Base-by-base conservation (phyloP, 2,113 vertebrate species). In the Urocitellus parryii region DNA sequence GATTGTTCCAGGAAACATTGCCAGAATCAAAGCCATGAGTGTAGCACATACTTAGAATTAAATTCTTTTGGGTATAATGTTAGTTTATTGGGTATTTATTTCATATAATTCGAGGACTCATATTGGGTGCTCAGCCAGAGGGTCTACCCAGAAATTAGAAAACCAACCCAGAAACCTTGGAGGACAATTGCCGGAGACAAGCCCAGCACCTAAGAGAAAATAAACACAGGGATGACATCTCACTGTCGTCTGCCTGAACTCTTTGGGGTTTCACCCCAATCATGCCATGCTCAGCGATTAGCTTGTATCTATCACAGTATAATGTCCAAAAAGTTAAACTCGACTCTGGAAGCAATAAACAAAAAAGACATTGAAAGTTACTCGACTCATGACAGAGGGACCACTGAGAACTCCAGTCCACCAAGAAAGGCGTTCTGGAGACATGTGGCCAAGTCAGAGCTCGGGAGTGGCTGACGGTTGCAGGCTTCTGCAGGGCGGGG, bases 401-500 rank as follows among this genome's bases (percentile, higher is more conserved):
- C 22, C 8, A n/a, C 8, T 37, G 4, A 48, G 70, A 84, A 32
- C 2, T 12, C 10, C n/a, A 65, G 45, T 27, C 39, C 56, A 74
- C 2, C 13, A 18, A 22, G 39, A 27, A 51, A 39, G 34, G 56
- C 29, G 3, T 6, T n/a, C 42, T 18, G 8, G 29, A 78, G 37
- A 25, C 4, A 34, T 34, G 8, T 0, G 29, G 14, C 58, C 1
- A 32, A 29, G 16, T 2, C 4, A 9, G 61, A 18, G 37, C 22
- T 29, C 4, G 4, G 53, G 42, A 29, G 8, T 3, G 14, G 24
- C 34, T 3, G 14, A 24, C 34, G 2, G 48, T 10, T 9, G 8
- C 2, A 0, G 42, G 42, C 18, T 81, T 53, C n/a, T 27, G 78
- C 17, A 0, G 0, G 11, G 48, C 0, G 0, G 11, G 48, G 45